phyloP scores from a whole-genome alignment of 2,797 vertebrate genomes.

The Chaenodraco wilsoni region DNA sequence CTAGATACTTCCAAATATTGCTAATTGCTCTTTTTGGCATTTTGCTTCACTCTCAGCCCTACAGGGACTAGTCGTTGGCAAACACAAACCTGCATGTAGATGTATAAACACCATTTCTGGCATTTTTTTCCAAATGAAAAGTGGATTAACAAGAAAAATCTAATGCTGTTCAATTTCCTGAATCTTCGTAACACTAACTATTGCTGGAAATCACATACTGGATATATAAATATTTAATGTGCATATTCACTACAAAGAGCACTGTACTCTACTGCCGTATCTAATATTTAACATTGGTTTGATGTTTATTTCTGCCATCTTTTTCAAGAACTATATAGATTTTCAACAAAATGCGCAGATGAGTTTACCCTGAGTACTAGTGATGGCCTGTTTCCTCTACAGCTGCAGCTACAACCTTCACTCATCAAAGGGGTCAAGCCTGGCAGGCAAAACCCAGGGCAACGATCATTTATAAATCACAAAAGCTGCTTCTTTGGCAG shows the following conservation, averaged over 20 bases:
- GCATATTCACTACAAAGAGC: background rate
- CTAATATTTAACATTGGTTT: background rate
- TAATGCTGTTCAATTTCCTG: background rate
- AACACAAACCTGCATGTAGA: background rate
- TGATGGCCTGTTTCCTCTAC: background rate
- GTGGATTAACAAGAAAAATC: background rate
- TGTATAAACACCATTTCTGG: background rate
- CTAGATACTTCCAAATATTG: constrained; percentile 46
- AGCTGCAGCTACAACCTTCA: constrained; percentile 1
- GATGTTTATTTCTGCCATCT: background rate
- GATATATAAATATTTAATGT: background rate
- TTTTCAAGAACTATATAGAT: background rate
- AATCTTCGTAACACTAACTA: background rate
- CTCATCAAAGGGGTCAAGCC: background rate
- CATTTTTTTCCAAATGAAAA: background rate
- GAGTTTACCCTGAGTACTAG: background rate
- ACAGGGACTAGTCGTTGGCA: constrained; percentile 5
- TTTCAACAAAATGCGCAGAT: background rate
- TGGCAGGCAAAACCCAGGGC: background rate
- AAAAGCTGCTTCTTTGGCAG: background rate
- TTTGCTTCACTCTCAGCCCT: constrained; percentile 17
- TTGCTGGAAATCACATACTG: background rate
- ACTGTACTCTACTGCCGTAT: background rate
- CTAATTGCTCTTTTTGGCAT: constrained; percentile 56
- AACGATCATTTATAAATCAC: background rate